These are phyloP conservation scores for Nothocercus julius DNA, from an alignment of 2,113 vertebrate species.

Conservation along the genomic window DNA sequence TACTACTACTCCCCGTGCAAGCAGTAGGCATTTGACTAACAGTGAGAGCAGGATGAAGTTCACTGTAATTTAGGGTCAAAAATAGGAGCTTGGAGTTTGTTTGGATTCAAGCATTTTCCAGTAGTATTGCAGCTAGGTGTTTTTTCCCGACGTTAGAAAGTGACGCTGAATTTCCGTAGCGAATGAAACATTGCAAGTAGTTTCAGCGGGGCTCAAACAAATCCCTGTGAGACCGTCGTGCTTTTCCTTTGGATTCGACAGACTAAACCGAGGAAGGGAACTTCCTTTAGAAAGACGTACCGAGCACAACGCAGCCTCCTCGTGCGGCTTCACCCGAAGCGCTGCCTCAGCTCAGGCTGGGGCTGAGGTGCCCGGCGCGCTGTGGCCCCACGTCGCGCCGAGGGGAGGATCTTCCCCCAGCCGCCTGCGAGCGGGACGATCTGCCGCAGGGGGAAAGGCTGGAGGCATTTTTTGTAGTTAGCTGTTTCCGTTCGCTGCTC, in stretches of 20 bases:
- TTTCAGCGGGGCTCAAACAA: neutral
- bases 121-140: neutral
- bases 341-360: neutral
- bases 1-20: neutral
- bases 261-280: neutral
- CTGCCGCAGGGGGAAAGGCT: conserved; percentile 36
- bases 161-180: neutral
- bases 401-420: neutral
- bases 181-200: neutral
- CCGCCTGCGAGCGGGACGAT: neutral
- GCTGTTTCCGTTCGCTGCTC: conserved; percentile 31
- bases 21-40: neutral
- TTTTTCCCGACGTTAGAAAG: neutral
- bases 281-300: neutral
- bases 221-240: neutral
- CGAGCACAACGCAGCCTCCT: neutral
- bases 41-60: neutral
- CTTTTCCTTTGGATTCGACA: neutral
- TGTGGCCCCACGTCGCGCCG: too few relatives aligned
- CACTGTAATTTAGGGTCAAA: neutral
- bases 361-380: too few relatives aligned
- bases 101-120: conserved; percentile 9
- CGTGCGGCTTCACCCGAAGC: neutral
- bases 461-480: conserved; percentile 43
- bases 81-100: conserved; percentile 6